Conservation (phyloP, 2,797 vertebrate species). For the Sebastes taczanowskii region DNA sequence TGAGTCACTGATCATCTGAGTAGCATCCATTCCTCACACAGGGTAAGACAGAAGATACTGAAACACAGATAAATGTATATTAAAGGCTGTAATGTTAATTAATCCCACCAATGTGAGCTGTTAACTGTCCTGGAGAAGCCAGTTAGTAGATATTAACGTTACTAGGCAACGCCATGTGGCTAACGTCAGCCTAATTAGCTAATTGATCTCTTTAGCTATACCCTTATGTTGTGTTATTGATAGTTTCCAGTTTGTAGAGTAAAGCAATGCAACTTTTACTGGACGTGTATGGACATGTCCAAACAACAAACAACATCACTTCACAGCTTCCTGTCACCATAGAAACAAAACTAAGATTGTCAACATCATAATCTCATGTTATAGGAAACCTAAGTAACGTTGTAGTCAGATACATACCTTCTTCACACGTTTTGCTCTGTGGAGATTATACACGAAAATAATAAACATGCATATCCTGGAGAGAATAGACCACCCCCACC, state of each 20-base stretch:
- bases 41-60: not conserved
- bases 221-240: not conserved
- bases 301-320: not conserved
- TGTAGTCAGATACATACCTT: conserved; percentile 6
- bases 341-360: not conserved
- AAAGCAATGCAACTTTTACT: conserved; percentile 17
- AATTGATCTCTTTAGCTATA: not conserved
- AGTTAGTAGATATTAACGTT: too few species aligned
- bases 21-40: conserved; percentile 79
- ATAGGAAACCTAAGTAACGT: not conserved
- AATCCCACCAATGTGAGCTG: not conserved
- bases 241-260: not conserved
- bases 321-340: conserved; percentile 22
- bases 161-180: not conserved
- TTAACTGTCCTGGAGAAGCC: not conserved
- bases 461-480: conserved; percentile 15
- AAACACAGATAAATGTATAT: not conserved
- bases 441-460: conserved; percentile 2
- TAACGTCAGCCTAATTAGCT: conserved; percentile 17
- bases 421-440: not conserved
- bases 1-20: conserved; percentile 78
- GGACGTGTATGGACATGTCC: not conserved
- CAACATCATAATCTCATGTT: not conserved
- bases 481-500: not conserved
- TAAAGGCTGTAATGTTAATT: not conserved